Conservation (phyloP, 1,140 invertebrate species). For the Trachymyrmex cornetzi region DNA sequence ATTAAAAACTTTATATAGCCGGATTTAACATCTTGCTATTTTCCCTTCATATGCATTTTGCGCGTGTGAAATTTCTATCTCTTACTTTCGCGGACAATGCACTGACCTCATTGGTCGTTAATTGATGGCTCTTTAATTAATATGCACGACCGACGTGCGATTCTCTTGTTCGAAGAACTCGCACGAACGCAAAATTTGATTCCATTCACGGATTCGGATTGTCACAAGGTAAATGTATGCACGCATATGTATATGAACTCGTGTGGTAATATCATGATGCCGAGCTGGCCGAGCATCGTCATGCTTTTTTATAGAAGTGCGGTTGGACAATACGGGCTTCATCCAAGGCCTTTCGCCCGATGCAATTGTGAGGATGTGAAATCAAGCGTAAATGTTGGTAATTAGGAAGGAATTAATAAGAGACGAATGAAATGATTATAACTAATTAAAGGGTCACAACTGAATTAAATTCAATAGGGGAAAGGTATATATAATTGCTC, state of each 20-base stretch:
- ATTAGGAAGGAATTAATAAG: constrained; percentile 20
- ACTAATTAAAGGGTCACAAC: neutral
- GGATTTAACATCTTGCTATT: neutral
- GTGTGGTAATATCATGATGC: neutral
- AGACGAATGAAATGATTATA: constrained; percentile 23
- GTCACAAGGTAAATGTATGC: constrained; percentile 39
- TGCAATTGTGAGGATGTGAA: constrained; percentile 21
- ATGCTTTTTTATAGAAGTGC: constrained; percentile 47
- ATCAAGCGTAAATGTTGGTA: constrained; percentile 19
- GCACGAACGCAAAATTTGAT: constrained; percentile 27
- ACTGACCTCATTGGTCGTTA: constrained; percentile 62
- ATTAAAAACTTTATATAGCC: neutral
- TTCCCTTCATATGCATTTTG: neutral
- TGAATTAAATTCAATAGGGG: constrained; percentile 34
- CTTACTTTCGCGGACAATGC: constrained; percentile 47
- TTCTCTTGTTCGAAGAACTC: neutral
- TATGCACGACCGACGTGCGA: constrained; percentile 29
- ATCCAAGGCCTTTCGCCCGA: constrained; percentile 32
- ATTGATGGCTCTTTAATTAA: constrained; percentile 69
- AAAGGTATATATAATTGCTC: constrained; percentile 3
- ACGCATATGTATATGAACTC: neutral
- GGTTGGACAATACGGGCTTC: constrained; percentile 13
- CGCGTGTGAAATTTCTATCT: neutral
- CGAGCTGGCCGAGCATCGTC: neutral
- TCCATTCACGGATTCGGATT: constrained; percentile 28